Evolutionary conservation across 2,888 invertebrate genomes (phyloP), one percentile per base, ranked within the genome.

Genomic region (Heliothis peltigera): DNA sequence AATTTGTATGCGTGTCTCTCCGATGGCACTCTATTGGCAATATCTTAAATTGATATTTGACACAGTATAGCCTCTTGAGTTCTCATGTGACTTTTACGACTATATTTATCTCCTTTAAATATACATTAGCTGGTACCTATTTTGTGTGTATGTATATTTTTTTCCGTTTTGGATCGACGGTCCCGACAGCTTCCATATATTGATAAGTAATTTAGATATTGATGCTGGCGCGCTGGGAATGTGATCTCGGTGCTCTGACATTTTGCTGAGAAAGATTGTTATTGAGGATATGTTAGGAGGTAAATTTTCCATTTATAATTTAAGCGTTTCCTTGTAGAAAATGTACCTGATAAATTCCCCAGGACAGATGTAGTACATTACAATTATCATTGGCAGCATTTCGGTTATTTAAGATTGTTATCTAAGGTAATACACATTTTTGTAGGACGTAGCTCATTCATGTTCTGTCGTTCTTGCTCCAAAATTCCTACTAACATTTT

Each of bases 31-130:
- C 80, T 70, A 79, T 80, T 75, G 75, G 81, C 88, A 88, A 90
- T 91, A 90, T 89, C 84, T 84, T 82, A 90, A 89, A 89, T 89
- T 87, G 87, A 91, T 91, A 90, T 89, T 90, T 89, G 90, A 89
- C 89, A 87, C 84, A 82, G 85, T 83, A 87, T 84, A 77, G 58
- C 72, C 60, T 70, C 69, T 75, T 75, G 78, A 69, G 70, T 79
- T 84, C 82, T 76, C 79, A 69, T 81, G 80, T 80, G 89, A 90
- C 89, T 81, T 90, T 91, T 90, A 91, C 82, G 82, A 80, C 81
- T 65, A 71, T 80, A 80, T 87, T 86, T 85, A 85, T 85, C 71
- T 77, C 81, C 80, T 78, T 80, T 82, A 85, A 87, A 86, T 84
- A 83, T 85, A 84, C 84, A 85, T 87, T 85, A 85, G 82, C 68